Base-by-base conservation (phyloP, 2,797 vertebrate genomes). In the Gadopsis marmoratus region DNA sequence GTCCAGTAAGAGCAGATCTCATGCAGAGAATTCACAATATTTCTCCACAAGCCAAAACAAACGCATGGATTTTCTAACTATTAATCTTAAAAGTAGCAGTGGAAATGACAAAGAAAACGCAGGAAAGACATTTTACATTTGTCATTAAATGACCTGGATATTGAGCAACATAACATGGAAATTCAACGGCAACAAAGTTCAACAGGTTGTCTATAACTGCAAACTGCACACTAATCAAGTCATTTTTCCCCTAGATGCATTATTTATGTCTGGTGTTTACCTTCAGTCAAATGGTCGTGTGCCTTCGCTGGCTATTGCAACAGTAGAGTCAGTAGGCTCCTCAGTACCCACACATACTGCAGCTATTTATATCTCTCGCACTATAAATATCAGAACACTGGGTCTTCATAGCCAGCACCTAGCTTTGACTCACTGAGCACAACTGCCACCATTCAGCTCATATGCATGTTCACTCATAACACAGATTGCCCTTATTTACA, bases 371-470 rank as follows among this genome's bases (percentile, higher is more conserved):
- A 94, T 79, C 83, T 77, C 62, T n/a, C 60, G 26, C 21, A 43
- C 92, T 90, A 94, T 91, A 92, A 92, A 93, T 93, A 94, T 87
- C 85, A 83, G 85, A 90, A 91, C 93, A 95, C 83, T 74, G 79
- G 87, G 82, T 87, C 79, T 67, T 65, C 54, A 68, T 76, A 85
- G 78, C 72, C 85, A 76, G 78, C 82, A 78, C 81, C 74, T 87
- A 78, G 82, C 79, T 88, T 70, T 91, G 90, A 93, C 92, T 87
- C 78, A 91, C 86, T 89, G 74, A 79, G 73, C 67, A 55, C 71
- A 71, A 79, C 77, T 71, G 55, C 51, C 60, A 60, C 62, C 74
- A 61, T 51, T 71, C 70, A 83, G 55, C 33, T 76, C 51, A 70
- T 35, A 48, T 10, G 58, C 58, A 73, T 23, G 43, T 50, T 56